Evolutionary conservation across 2,888 invertebrate genomes (phyloP), one percentile per base, ranked within the genome.

Genomic region (Chalcosyrphus nemorum): DNA sequence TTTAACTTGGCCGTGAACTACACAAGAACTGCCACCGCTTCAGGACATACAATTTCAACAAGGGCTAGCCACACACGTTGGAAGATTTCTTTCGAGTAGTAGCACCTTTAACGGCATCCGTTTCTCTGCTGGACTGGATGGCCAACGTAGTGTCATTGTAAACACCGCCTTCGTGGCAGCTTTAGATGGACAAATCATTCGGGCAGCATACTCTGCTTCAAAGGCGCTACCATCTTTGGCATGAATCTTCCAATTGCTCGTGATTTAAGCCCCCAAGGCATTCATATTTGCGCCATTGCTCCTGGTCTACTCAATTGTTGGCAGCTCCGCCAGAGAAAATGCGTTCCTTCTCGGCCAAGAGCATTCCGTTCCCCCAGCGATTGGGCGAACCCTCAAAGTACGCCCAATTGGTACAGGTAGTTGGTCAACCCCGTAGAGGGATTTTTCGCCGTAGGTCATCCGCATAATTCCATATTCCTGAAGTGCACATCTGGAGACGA

Each of bases 231-330:
- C 0, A 94, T 99, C 32, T 96, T 95, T 17, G 96, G 96, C 4
- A 98, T 99, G 98, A 99, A 99, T 0, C 92, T 99, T 86, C 99
- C 99, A 0, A 93, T 99, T 86, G 98, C 99, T 0, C 94, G 99
- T 86, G 99, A 99, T 92, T 92, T 99, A 32, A 93, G 96, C 4
- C 91, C 93, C 0, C 94, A 94, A 88, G 97, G 97, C 9, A 97
- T 97, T 57, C 92, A 97, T 86, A 95, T 96, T 17, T 94, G 95
- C 45, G 95, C 96, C 1, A 94, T 97, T 88, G 96, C 96, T 15
- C 97, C 97, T 87, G 96, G 96, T 93, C 89, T 97, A 6, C 98
- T 98, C 91, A 95, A 96, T 86, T 98, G 87, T 89, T 97, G 66
- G 89, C 93, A 1, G 92, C 93, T 7, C 92, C 98, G 43, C 98